Base-by-base conservation (phyloP, 2,113 vertebrate genomes). In the Urocynchramus pylzowi region DNA sequence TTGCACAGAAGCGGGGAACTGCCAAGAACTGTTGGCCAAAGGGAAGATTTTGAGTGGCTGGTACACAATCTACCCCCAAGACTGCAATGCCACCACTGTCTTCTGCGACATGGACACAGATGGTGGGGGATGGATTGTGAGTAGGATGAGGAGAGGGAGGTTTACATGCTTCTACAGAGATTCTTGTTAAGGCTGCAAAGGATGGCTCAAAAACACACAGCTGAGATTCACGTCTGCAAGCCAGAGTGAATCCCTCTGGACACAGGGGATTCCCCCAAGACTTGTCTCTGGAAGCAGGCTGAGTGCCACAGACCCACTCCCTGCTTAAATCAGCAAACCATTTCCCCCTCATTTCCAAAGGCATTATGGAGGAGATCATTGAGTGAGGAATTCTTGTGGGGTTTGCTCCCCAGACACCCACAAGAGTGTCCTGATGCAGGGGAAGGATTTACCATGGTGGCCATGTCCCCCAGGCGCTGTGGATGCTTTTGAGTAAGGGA, bases 21-120 rank as follows among this genome's bases (percentile, higher is more conserved):
- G 93, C 56, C 60, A 78, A 49, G 91, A 96, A 35, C 78, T 95
- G 68, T 30, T 87, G 49, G 30, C 60, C 17, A 92, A 78, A 90
- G 94, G 96, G 52, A 76, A 78, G 79, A 57, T 93, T 37, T 78
- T 97, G 50, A 97, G 93, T 1, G 94, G 94, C 81, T 97, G 97
- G 93, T 96, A 97, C 69, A 96, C 87, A 42, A 91, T 96, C 77
- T 96, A 97, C 64, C 93, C 93, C 23, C 93, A 93, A 41, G 92
- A 92, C 61, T 91, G 92, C 64, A 94, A 90, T 1, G 45, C 93
- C 42, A 90, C 95, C n/a, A 89, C 77, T 0, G 63, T 96, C 49
- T 92, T 96, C 75, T 97, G 96, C 0, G 87, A 97, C 65, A 90
- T 94, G 95, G 93, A 95, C 69, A 94, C 31, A 0, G 79, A 95